Evolutionary conservation across 2,797 vertebrate species (phyloP).

Genomic region (Lacerta agilis): DNA sequence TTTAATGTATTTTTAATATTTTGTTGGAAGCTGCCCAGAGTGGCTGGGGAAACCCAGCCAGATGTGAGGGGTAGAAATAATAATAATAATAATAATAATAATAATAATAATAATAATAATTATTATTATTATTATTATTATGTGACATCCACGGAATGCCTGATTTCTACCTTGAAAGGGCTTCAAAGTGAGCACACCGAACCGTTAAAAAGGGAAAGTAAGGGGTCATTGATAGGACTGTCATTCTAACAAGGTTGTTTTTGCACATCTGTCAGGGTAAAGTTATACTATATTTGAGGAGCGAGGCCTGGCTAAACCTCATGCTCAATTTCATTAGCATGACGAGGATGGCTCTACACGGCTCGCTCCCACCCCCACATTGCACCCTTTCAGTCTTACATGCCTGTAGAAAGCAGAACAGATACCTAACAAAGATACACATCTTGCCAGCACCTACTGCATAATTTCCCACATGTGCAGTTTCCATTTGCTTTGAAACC

Average conservation of each 20-base stretch:
- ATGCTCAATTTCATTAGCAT: background rate
- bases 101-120: too few species aligned
- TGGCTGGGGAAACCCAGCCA: too few species aligned
- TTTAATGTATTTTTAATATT: too few species aligned
- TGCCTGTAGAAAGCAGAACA: background rate
- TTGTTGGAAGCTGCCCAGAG: too few species aligned
- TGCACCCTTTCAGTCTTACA: background rate
- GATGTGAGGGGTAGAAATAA: too few species aligned
- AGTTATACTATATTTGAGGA: background rate
- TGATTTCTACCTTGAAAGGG: background rate
- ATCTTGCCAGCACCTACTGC: background rate
- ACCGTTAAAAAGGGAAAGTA: background rate
- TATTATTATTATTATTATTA: too few species aligned
- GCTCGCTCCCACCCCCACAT: background rate
- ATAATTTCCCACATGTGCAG: background rate
- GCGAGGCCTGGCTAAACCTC: background rate
- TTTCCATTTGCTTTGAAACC: background rate
- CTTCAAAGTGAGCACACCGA: background rate
- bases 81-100: too few species aligned
- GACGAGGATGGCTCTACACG: background rate
- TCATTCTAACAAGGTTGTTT: background rate
- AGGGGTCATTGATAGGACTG: background rate
- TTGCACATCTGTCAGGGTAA: background rate
- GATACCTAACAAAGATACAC: background rate
- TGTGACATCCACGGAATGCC: background rate